Conservation (phyloP, 2,113 vertebrate species). For the Ochotona princeps region DNA sequence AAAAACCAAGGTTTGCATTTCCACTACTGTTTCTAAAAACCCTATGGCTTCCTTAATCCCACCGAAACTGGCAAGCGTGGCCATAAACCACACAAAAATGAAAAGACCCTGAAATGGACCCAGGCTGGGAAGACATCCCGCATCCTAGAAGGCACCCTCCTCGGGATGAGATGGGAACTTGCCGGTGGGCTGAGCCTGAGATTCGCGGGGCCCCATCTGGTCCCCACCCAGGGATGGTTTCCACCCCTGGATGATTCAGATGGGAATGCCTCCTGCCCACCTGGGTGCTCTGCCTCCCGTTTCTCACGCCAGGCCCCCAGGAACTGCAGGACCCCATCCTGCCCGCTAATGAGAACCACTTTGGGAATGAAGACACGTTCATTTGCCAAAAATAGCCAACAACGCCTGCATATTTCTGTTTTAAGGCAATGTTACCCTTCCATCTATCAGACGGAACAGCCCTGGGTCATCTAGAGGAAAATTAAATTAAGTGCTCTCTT, state of each 20-base stretch:
- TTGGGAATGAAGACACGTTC: constrained; percentile 67
- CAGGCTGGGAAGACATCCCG: background rate
- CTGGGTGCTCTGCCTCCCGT: background rate
- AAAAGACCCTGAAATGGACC: constrained; percentile 23
- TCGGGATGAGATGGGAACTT: background rate
- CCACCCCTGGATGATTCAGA: background rate
- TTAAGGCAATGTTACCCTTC: constrained; percentile 77
- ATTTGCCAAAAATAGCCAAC: constrained; percentile 63
- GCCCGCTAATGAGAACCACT: constrained; percentile 33
- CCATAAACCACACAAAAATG: background rate
- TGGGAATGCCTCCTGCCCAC: no score
- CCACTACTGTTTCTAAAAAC: background rate
- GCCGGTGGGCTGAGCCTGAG: background rate
- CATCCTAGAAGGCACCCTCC: background rate
- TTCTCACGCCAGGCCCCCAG: background rate
- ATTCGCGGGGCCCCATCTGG: background rate
- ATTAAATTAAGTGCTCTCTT: constrained; percentile 72
- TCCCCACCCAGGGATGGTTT: background rate
- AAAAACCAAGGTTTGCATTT: background rate
- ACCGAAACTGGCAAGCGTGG: background rate
- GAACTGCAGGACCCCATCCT: background rate
- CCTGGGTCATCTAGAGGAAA: constrained; percentile 72
- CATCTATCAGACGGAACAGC: constrained; percentile 68
- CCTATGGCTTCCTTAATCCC: background rate
- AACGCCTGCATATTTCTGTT: constrained; percentile 67